Conservation (phyloP, 2,888 invertebrate genomes). For the Eristalinus sepulchralis region DNA sequence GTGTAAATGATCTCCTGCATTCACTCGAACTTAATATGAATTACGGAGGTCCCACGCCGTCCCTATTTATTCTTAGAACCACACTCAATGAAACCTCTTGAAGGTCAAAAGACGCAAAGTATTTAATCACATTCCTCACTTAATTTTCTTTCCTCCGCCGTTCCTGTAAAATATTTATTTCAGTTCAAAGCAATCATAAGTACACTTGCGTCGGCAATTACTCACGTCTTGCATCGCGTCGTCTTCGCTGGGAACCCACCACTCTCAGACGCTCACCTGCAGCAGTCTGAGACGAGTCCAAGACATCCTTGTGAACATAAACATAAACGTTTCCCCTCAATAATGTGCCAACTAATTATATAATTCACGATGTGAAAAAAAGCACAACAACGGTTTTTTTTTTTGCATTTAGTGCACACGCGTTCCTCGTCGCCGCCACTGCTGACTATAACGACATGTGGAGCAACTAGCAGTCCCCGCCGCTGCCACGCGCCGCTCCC, state of each 20-base stretch:
- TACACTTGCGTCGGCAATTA: slow-evolving; percentile 1
- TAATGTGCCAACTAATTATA: slow-evolving; percentile 10
- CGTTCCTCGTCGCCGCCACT: neutral
- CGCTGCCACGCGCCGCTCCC: neutral
- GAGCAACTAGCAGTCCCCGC: neutral
- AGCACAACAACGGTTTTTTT: neutral
- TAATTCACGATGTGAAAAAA: slow-evolving; percentile 8
- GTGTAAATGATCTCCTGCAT: neutral
- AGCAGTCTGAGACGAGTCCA: neutral
- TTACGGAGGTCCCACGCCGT: neutral
- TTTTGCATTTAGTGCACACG: neutral
- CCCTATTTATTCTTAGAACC: slow-evolving; percentile 14
- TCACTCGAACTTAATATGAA: neutral
- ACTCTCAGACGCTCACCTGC: neutral
- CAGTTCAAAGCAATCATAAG: slow-evolving; percentile 3
- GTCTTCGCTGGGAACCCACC: neutral
- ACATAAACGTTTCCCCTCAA: neutral
- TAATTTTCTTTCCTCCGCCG: neutral
- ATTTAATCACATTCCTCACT: neutral
- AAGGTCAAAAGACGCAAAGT: slow-evolving; percentile 16
- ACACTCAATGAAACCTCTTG: neutral
- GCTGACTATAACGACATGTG: neutral
- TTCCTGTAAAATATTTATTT: slow-evolving; percentile 15
- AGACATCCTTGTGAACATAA: slow-evolving; percentile 2
- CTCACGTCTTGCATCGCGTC: neutral